Conservation (phyloP, 2,888 invertebrate species). For the Eilema caniola region DNA sequence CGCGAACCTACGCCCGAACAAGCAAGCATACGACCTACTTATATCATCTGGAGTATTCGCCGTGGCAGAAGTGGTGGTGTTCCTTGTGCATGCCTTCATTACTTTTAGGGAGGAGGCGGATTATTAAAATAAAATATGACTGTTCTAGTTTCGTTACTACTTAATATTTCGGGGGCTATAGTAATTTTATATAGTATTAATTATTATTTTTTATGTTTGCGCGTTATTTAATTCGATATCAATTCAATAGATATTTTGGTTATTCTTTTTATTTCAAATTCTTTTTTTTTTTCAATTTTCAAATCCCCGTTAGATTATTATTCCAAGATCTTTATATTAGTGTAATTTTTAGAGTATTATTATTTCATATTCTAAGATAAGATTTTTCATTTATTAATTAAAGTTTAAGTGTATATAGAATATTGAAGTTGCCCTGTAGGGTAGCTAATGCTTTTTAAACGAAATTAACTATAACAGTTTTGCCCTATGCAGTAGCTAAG, state of each 20-base stretch:
- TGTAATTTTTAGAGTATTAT: constrained; percentile 42
- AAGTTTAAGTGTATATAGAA: constrained; percentile 35
- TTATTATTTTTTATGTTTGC: constrained; percentile 13
- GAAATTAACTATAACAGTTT: constrained; percentile 20
- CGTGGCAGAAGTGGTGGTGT: constrained; percentile 87
- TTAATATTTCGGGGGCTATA: constrained; percentile 15
- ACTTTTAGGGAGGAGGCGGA: constrained; percentile 87
- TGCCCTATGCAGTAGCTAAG: constrained; percentile 61
- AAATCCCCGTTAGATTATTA: constrained; percentile 32
- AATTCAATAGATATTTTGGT: not conserved
- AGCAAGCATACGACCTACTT: constrained; percentile 89
- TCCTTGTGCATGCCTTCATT: constrained; percentile 88
- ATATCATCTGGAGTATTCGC: constrained; percentile 89
- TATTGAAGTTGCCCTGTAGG: constrained; percentile 39
- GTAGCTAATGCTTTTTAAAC: constrained; percentile 44
- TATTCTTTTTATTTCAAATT: not conserved
- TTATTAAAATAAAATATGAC: constrained; percentile 65
- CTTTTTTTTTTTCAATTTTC: not conserved
- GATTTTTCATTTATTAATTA: constrained; percentile 22
- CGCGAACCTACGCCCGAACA: constrained; percentile 87
- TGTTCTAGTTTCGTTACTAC: constrained; percentile 24
- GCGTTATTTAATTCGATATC: constrained; percentile 8
- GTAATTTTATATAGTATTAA: constrained; percentile 11
- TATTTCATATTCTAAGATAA: constrained; percentile 34
- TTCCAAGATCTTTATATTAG: constrained; percentile 31